phyloP scores from a whole-genome alignment of 2,888 invertebrate genomes.

The Sericinus montela region DNA sequence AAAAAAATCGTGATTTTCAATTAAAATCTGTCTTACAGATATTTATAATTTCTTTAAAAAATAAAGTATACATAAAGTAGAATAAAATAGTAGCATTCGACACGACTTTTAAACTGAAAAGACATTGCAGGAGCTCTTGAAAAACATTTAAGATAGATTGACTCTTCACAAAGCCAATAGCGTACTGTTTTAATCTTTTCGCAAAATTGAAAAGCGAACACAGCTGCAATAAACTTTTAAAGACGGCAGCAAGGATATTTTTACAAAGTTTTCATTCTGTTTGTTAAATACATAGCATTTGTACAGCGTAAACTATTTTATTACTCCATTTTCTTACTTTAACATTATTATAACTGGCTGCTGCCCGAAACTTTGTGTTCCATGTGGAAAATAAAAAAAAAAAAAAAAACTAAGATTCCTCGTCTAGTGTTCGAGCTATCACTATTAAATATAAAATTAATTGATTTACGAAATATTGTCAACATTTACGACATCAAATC shows the following conservation, averaged over 20 bases:
- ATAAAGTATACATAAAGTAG: no score
- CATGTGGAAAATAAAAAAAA: no score
- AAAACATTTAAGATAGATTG: constrained; percentile 15
- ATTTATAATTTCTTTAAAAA: no score
- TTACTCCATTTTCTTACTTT: no score
- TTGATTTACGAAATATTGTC: no score
- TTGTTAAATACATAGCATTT: constrained; percentile 1
- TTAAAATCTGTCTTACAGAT: no score
- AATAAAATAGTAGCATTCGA: background rate
- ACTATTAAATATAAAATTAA: no score
- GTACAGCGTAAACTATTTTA: background rate
- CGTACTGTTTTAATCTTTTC: constrained; percentile 16
- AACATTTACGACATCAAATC: no score
- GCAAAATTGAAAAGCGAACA: constrained; percentile 11
- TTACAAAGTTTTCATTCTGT: constrained; percentile 6
- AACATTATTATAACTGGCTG: background rate
- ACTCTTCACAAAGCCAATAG: constrained; percentile 10
- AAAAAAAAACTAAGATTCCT: no score
- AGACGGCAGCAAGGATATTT: background rate
- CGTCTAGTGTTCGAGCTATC: no score
- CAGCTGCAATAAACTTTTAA: constrained; percentile 8
- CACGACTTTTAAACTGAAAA: background rate
- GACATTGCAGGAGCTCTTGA: background rate
- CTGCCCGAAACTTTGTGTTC: background rate
- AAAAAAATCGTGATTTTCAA: no score